A percentile compares a stretch with the other conserved stretches of the same genome.
Conservation (phyloP, 2,888 invertebrate genomes). For the Scaptomyza polygonia region DNA sequence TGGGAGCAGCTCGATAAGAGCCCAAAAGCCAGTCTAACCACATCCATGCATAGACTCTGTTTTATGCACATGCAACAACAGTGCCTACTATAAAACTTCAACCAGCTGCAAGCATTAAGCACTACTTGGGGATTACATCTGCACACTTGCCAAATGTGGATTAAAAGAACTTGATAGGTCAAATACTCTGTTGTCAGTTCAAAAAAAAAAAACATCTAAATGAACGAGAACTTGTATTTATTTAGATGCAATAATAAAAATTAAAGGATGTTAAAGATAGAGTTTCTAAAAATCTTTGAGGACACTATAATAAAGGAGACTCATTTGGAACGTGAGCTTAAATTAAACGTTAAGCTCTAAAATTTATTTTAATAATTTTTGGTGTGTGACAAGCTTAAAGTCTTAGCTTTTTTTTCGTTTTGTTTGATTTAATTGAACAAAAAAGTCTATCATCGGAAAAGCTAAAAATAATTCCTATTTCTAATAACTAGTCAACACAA, state of each 20-base stretch:
- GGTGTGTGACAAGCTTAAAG: too few relatives aligned
- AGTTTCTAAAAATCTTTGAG: not conserved
- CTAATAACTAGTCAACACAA: not conserved
- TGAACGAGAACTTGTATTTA: too few relatives aligned
- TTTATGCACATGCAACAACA: constrained; percentile 37
- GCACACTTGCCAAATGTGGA: constrained; percentile 49
- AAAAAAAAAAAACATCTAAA: not conserved
- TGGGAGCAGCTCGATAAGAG: constrained; percentile 41
- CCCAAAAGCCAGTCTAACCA: constrained; percentile 50
- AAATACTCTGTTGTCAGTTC: not conserved
- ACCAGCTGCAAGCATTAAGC: constrained; percentile 25
- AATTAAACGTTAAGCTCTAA: too few relatives aligned
- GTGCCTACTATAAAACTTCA: constrained; percentile 64
- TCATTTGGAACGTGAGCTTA: too few relatives aligned
- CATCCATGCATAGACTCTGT: constrained; percentile 26
- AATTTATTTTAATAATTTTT: too few relatives aligned
- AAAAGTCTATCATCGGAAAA: not conserved
- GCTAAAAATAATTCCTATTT: not conserved
- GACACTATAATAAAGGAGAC: not conserved
- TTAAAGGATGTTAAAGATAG: too few relatives aligned
- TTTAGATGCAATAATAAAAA: too few relatives aligned
- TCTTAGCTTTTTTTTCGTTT: not conserved
- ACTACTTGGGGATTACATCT: not conserved
- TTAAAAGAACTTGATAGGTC: constrained; percentile 1
- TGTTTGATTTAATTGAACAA: not conserved